phyloP scores from a whole-genome alignment of 2,888 invertebrate genomes.

The Abrostola triplasia region DNA sequence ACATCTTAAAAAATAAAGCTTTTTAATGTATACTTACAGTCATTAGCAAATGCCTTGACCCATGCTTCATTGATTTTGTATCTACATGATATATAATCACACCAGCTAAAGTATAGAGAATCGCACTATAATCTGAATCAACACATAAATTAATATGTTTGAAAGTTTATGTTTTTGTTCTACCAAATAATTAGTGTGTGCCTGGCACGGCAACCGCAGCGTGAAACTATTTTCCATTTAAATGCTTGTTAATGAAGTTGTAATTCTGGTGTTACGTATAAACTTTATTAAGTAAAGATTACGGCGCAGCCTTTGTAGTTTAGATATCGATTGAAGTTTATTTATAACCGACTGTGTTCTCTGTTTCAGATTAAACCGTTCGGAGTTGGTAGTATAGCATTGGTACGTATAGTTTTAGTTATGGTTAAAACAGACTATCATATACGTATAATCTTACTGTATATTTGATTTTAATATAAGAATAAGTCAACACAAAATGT shows the following conservation, averaged over 20 bases:
- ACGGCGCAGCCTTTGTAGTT: slow-evolving; percentile 15
- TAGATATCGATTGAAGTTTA: slow-evolving; percentile 30
- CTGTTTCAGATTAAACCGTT: slow-evolving; percentile 53
- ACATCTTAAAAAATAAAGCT: not conserved
- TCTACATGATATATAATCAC: slow-evolving; percentile 10
- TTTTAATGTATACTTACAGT: not conserved
- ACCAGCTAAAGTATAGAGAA: not conserved
- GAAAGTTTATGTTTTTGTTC: slow-evolving; percentile 42
- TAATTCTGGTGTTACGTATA: slow-evolving; percentile 30
- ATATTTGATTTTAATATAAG: too few relatives aligned
- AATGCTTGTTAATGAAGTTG: slow-evolving; percentile 42
- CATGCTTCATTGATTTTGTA: slow-evolving; percentile 17
- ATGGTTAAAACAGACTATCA: not conserved
- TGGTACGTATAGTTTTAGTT: slow-evolving; percentile 45
- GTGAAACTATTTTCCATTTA: slow-evolving; percentile 44
- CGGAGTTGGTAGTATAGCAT: slow-evolving; percentile 27
- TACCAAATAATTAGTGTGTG: slow-evolving; percentile 34
- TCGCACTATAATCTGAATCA: slow-evolving; percentile 16
- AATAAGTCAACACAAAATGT: too few relatives aligned
- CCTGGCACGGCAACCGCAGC: slow-evolving; percentile 40
- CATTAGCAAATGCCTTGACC: not conserved
- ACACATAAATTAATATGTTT: slow-evolving; percentile 34
- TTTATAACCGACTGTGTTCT: slow-evolving; percentile 41
- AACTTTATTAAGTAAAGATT: slow-evolving; percentile 10
- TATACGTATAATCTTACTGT: too few relatives aligned